A percentile compares a stretch with the other conserved stretches of the same genome.
phyloP scores from a whole-genome alignment of 2,797 vertebrate genomes.

The Micropoecilia bifurca region DNA sequence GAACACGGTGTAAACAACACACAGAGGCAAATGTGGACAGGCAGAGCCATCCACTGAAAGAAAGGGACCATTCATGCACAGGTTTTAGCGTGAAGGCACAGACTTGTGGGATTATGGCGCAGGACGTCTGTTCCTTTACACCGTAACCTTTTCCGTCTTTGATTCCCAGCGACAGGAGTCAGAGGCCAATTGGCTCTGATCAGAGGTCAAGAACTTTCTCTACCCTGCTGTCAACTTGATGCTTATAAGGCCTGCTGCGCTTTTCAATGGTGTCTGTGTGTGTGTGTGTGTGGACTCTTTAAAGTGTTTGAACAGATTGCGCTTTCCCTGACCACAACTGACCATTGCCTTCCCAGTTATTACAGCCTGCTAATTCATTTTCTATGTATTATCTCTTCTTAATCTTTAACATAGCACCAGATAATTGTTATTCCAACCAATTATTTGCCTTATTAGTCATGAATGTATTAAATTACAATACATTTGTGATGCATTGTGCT shows the following conservation, averaged over 20 bases:
- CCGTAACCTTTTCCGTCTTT: conserved; percentile 63
- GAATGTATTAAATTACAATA: neutral
- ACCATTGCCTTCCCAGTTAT: neutral
- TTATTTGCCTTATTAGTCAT: neutral
- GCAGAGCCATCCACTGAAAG: conserved; percentile 24
- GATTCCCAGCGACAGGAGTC: conserved; percentile 73
- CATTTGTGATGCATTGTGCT: neutral
- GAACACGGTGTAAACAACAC: conserved; percentile 27
- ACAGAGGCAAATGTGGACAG: conserved; percentile 8
- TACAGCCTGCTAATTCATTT: neutral
- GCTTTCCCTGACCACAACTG: conserved; percentile 9
- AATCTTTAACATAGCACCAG: neutral
- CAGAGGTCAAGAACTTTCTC: conserved; percentile 70
- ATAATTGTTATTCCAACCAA: neutral
- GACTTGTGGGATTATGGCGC: conserved; percentile 57
- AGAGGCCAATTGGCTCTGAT: conserved; percentile 74
- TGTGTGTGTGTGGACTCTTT: neutral
- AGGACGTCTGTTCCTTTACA: conserved; percentile 54
- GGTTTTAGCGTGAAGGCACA: conserved; percentile 18
- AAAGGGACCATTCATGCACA: conserved; percentile 49
- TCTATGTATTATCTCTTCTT: neutral
- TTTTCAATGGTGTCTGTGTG: conserved; percentile 21
- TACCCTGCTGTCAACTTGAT: conserved; percentile 70
- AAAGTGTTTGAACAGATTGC: conserved; percentile 18
- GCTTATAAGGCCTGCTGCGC: conserved; percentile 63